These are phyloP conservation scores for Pantherophis vulpinus DNA, from an alignment of 2,797 vertebrate genomes.

Conservation along the genomic window DNA sequence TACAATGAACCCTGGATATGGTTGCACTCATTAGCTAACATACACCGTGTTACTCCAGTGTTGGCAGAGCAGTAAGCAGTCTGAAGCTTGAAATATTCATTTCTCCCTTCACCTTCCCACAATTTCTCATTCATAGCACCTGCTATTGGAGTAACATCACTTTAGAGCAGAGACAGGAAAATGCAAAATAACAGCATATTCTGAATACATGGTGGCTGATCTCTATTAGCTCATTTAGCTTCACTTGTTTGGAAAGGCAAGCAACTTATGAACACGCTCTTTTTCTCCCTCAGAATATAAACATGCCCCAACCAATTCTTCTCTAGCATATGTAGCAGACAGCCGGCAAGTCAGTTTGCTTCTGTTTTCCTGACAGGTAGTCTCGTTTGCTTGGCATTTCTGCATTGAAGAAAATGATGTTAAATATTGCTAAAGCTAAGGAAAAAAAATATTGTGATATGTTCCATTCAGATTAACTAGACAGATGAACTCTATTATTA, in stretches of 20 bases:
- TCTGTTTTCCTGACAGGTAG: slow-evolving; percentile 31
- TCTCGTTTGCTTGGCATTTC: not conserved
- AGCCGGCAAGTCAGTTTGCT: slow-evolving; percentile 4
- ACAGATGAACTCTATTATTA: slow-evolving; percentile 14
- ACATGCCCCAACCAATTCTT: slow-evolving; percentile 36
- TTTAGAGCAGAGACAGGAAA: slow-evolving; percentile 50
- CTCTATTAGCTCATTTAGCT: slow-evolving; percentile 61
- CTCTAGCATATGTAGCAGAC: slow-evolving; percentile 23
- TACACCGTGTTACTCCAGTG: slow-evolving; percentile 33
- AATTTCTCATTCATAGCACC: slow-evolving; percentile 49
- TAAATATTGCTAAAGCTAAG: slow-evolving; percentile 18
- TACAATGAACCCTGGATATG: slow-evolving; percentile 25
- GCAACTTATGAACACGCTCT: slow-evolving; percentile 34
- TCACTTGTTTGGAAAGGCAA: slow-evolving; percentile 51
- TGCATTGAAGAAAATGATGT: slow-evolving; percentile 32
- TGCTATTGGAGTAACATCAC: slow-evolving; percentile 53
- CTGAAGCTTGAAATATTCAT: slow-evolving; percentile 19
- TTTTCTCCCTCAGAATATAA: slow-evolving; percentile 31
- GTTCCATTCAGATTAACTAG: not conserved
- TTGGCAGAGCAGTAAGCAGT: slow-evolving; percentile 8
- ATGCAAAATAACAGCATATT: slow-evolving; percentile 51
- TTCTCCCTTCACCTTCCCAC: slow-evolving; percentile 33
- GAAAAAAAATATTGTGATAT: slow-evolving; percentile 12
- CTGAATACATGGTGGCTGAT: slow-evolving; percentile 46
- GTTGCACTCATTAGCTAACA: slow-evolving; percentile 5